Base-by-base conservation (phyloP, 2,113 vertebrate species). In the Ptychochromis oligacanthus region DNA sequence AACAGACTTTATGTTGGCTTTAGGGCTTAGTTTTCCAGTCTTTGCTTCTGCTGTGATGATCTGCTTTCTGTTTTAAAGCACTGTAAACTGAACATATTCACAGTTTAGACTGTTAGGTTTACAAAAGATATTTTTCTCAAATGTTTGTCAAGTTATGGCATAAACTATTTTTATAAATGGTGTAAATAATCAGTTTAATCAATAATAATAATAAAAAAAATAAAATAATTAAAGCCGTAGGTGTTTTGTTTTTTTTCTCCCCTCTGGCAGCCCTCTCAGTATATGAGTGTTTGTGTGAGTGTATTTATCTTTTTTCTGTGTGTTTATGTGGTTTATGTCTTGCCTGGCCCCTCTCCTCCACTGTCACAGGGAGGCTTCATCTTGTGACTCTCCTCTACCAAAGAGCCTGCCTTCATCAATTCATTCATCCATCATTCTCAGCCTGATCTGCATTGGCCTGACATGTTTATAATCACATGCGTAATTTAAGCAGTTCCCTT, bases 351-450 rank as follows among this genome's bases (percentile, higher is more conserved):
- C 72, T 60, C 79, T 15, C 46, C 43, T 76, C 64, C 77, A 86
- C 85, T 90, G 88, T 90, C 83, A 74, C 28, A 6, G 88, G 89
- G 91, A 92, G 92, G 55, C 46, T 89, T 92, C 88, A 91, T 88
- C 87, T 62, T 79, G 28, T 55, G 74, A 75, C 55, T 62, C 74
- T 46, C 10, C 54, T 80, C 77, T 46, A 11, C 62, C 80, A 24
- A 79, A 78, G 75, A 84, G 78, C 74, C 49, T 79, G 58, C 54
- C 67, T 89, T 79, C 43, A 59, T 81, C 28, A 38, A 55, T 34
- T 65, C 77, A 49, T 28, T 72, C 79, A 81, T 64, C n/a, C n/a
- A n/a, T n/a, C n/a, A 57, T 59, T 55, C 46, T 60, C 10, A 77
- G 82, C 74, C 22, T 46, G n/a, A 28, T 60, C 14, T 76, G 79